phyloP scores from a whole-genome alignment of 2,888 invertebrate species.

The Chironomus riparius region DNA sequence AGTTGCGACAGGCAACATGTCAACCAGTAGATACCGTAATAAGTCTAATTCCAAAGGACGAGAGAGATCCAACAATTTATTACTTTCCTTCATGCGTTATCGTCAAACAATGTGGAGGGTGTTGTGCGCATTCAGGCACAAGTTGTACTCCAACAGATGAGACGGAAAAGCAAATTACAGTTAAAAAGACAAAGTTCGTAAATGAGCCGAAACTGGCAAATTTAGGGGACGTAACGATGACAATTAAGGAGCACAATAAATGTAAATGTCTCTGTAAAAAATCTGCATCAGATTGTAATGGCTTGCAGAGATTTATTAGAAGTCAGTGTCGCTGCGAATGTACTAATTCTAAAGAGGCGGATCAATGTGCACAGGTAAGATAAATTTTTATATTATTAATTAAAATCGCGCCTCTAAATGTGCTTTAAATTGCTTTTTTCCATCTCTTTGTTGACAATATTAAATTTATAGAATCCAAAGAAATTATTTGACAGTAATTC shows the following conservation, averaged over 20 bases:
- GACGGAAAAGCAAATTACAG: background rate
- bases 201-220: background rate
- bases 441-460: background rate
- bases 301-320: background rate
- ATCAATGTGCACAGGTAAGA: slow-evolving; percentile 3
- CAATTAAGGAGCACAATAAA: slow-evolving; percentile 8
- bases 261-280: slow-evolving; percentile 19
- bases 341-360: background rate
- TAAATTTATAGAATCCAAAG: background rate
- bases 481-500: slow-evolving; percentile 8
- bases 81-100: slow-evolving; percentile 18
- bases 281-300: slow-evolving; percentile 5
- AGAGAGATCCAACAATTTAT: slow-evolving; percentile 11
- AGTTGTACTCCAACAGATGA: slow-evolving; percentile 3
- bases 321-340: slow-evolving; percentile 18
- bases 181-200: slow-evolving; percentile 11
- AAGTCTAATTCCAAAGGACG: background rate
- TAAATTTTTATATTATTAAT: background rate
- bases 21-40: slow-evolving; percentile 7
- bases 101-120: slow-evolving; percentile 12
- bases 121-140: slow-evolving; percentile 18
- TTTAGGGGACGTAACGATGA: slow-evolving; percentile 14
- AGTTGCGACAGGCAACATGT: slow-evolving; percentile 7
- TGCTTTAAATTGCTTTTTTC: background rate
- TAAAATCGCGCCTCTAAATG: background rate